Base-by-base conservation (phyloP, 2,888 invertebrate genomes). In the Cheilosia impressa region DNA sequence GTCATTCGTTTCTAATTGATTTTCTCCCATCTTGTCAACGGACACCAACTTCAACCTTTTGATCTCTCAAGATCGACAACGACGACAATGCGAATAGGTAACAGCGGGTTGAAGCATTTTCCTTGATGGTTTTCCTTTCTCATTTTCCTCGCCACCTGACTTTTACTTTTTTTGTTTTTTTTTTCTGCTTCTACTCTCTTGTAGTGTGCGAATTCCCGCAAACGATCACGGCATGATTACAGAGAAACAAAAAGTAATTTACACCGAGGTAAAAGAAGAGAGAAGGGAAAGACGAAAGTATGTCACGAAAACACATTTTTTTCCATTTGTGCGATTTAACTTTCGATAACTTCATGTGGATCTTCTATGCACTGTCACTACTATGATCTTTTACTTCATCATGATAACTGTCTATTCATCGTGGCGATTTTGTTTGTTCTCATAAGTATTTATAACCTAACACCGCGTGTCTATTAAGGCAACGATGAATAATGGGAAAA, bases 81-180 rank as follows among this genome's bases (percentile, higher is more conserved):
- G 17, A 27, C 27, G 41, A 9, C 47, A 22, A 50, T 27, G 45
- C 60, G 3, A 6, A 10, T 43, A 17, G 41, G 19, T 19, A 19
- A 38, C 19, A n/a, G 43, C 15, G 7, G 15, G 3, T 4, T 43
- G 24, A 24, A 17, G 57, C 17, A 10, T 68, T 80, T 75, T 68
- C 47, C 62, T 60, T 50, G 57, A 41, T 43, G 45, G 38, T 45
- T 58, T 77, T 63, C 63, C 31, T 72, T 65, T 65, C 34, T 31
- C 10, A 65, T 58, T 65, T 47, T 72, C 17, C 52, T 34, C 41
- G 41, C 9, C 50, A 58, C 19, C 69, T 63, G 55, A 82, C 78
- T 82, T 78, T 82, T 78, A 82, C 82, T 82, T 76, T 81, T 75
- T 69, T 19, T 43, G 9, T 22, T 22, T n/a, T 60, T n/a, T 24